Conservation (phyloP, 2,888 invertebrate species). For the Aleiodes alternator region DNA sequence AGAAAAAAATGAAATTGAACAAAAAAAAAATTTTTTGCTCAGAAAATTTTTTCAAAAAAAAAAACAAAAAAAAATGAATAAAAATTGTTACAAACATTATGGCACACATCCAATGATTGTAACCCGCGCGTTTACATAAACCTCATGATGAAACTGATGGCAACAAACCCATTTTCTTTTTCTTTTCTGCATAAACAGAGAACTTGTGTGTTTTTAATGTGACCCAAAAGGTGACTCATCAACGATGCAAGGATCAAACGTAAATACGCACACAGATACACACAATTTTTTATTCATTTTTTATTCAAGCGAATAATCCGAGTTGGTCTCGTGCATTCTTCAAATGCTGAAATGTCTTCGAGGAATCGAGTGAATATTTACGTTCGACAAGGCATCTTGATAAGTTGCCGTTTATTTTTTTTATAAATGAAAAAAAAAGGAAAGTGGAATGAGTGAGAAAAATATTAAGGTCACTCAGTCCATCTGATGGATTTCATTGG, state of each 20-base stretch:
- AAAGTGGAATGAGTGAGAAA: neutral
- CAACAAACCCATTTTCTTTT: slow-evolving; percentile 26
- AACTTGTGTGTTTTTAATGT: slow-evolving; percentile 14
- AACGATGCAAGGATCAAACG: slow-evolving; percentile 27
- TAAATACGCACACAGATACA: neutral
- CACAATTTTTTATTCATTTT: neutral
- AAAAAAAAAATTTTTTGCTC: too few species aligned
- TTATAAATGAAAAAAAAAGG: slow-evolving; percentile 2
- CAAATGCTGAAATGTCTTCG: slow-evolving; percentile 11
- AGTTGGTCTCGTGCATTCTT: neutral
- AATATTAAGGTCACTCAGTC: slow-evolving; percentile 15
- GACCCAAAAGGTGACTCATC: slow-evolving; percentile 36
- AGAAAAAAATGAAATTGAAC: too few species aligned
- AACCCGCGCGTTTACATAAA: slow-evolving; percentile 8
- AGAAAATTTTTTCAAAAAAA: neutral
- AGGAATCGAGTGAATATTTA: slow-evolving; percentile 25
- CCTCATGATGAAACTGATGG: slow-evolving; percentile 17
- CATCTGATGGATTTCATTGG: neutral
- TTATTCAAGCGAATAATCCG: neutral
- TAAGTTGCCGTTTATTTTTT: neutral
- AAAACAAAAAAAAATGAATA: neutral
- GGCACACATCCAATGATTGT: slow-evolving; percentile 25
- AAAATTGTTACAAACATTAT: slow-evolving; percentile 5
- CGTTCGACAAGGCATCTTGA: slow-evolving; percentile 28
- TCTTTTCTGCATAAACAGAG: neutral